phyloP scores from a whole-genome alignment of 2,113 vertebrate species.

The Halichoerus grypus region DNA sequence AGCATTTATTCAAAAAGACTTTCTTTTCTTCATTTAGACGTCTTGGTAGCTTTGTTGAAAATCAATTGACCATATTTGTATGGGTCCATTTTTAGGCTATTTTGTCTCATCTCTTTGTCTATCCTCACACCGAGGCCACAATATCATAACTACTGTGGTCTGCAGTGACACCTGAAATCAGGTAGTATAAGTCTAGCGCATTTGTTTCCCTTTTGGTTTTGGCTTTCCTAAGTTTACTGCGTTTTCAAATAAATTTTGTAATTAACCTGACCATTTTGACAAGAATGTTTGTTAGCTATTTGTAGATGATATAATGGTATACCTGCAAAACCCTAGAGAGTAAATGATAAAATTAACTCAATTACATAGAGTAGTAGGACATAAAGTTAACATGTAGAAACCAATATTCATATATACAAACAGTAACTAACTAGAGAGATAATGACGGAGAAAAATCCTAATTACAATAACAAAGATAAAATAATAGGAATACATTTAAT shows the following conservation, averaged over 20 bases:
- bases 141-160: neutral
- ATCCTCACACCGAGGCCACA: neutral
- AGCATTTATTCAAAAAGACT: neutral
- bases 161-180: neutral
- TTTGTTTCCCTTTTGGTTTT: neutral
- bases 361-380: neutral
- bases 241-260: slow-evolving; percentile 15
- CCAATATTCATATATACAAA: neutral
- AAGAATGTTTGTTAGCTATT: neutral
- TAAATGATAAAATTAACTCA: neutral
- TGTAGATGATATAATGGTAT: neutral
- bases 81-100: neutral
- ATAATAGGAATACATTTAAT: neutral
- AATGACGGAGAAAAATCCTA: neutral
- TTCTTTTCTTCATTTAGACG: neutral
- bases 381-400: neutral
- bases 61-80: neutral
- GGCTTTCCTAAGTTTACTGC: neutral
- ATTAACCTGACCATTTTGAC: neutral
- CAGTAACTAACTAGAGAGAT: neutral
- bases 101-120: neutral
- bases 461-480: neutral
- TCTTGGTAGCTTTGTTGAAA: neutral
- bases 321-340: neutral
- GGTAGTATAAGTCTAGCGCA: neutral